Base-by-base conservation (phyloP, 2,797 vertebrate genomes). In the Perodicticus potto region DNA sequence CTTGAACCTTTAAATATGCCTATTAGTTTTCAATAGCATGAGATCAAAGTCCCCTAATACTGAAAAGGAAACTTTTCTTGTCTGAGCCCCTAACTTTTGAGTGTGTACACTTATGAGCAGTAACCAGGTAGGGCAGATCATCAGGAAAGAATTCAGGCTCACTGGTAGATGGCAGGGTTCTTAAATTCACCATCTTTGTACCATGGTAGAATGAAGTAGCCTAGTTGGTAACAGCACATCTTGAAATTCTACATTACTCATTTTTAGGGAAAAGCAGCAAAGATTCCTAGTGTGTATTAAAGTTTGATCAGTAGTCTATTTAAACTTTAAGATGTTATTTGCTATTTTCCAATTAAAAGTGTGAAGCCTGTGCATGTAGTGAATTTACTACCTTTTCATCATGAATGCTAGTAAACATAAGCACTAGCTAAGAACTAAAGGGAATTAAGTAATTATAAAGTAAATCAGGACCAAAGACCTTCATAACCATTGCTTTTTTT, bases 201-300 rank as follows among this genome's bases (percentile, higher is more conserved):
- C 59, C 70, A 59, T 0, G 69, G 45, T 13, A 37, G 32, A 61
- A 81, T 55, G 72, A n/a, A 43, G 40, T 37, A n/a, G 17, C 32
- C 3, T 59, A 55, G 55, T 8, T 55, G 59, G 34, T 59, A 90
- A 43, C 13, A 23, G 43, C 59, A 53, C 70, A 55, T 80, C 95
- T 78, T 91, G 34, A 93, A 94, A 89, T 83, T 9, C 10, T 77
- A 13, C 27, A 8, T 65, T 72, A 80, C 20, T 85, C 37, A 82
- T 40, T 89, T 88, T 94, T 84, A 67, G 37, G 34, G 49, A 92
- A 92, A 93, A 94, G 25, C 67, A 86, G 40, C 55, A 53, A 67
- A 77, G 78, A 76, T 69, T 70, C 20, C 27, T 74, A 78, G n/a
- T 14, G 82, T 20, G 22, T 84, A 61, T 19, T 22, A 19, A 85